Evolutionary conservation across 1,140 invertebrate species (phyloP), one percentile per base, ranked within the genome.

Genomic region (Drosophila grimshawi): DNA sequence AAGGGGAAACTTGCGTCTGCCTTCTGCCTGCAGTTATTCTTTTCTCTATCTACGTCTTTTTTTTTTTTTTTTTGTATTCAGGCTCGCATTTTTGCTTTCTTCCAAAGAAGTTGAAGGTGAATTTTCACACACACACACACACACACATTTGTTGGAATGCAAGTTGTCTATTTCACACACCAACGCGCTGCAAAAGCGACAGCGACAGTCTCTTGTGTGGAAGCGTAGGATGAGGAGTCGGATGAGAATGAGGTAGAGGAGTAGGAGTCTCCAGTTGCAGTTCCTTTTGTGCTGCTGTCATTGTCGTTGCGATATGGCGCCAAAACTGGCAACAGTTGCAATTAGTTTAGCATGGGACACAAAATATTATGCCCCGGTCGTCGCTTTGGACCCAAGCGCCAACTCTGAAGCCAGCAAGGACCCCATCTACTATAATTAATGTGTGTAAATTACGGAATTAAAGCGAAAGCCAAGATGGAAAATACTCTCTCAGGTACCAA

Each of bases 141-240:
- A 27, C 33, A 46, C 45, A 51, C 48, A 37, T 48, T 45, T 49
- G 49, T 8, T 37, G 37, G 75, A 81, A 66, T 81, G 76, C 78
- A 83, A 76, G 76, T 85, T 83, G 81, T 83, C 81, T 83, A 83
- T 83, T 83, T 83, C 77, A 83, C 81, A 83, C 81, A 83, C 81
- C 81, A 80, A 80, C 73, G 81, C 81, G 53, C 37, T n/a, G 53
- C 53, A 75, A 64, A 70, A 68, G 76, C 80, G 69, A 66, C 69
- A 66, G 68, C 61, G 30, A 37, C 64, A 49, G 48, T 51, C 60
- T 53, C 56, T 41, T 49, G 46, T 39, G 37, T 53, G 46, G 59
- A 43, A 66, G 56, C 32, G 33, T 30, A 39, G n/a, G 32, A 32
- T 53, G 29, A 43, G 32, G 56, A 19, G 19, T 19, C 1, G 35